Conservation (phyloP, 2,888 invertebrate genomes). For the Eledona agricola region DNA sequence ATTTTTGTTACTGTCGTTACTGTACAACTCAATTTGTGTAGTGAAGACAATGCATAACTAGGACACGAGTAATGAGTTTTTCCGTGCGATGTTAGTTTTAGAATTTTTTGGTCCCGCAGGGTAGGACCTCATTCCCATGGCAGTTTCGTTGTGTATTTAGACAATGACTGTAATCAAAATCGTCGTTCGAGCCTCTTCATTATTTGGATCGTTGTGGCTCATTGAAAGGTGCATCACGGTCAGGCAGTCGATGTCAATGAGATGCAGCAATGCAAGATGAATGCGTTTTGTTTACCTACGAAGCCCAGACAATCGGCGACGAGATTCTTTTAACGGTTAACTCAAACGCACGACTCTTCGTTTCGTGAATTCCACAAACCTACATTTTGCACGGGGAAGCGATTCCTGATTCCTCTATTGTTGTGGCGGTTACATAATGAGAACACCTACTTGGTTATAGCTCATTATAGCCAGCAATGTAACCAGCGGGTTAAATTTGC, state of each 20-base stretch:
- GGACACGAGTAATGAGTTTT: conserved; percentile 13
- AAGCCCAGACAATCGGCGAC: conserved; percentile 2
- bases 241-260: conserved; percentile 32
- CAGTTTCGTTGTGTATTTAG: conserved; percentile 17
- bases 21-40: no score
- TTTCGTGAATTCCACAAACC: conserved; percentile 31
- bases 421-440: conserved; percentile 43
- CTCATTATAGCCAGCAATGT: conserved; percentile 44
- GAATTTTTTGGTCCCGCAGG: conserved; percentile 16
- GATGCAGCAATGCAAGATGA: conserved; percentile 32
- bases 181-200: conserved; percentile 12
- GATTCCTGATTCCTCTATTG: conserved; percentile 43
- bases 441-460: conserved; percentile 46
- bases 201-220: conserved; percentile 23
- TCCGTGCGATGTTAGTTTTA: conserved; percentile 10
- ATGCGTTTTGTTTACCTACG: conserved; percentile 17
- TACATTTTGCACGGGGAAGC: conserved; percentile 4
- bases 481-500: conserved; percentile 39
- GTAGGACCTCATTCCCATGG: conserved; percentile 25
- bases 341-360: conserved; percentile 16
- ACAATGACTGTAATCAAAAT: conserved; percentile 25
- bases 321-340: conserved; percentile 32
- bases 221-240: conserved; percentile 26
- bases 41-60: conserved; percentile 8
- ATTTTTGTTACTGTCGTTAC: no score